Percentiles rank a stretch among this genome's conserved stretches.
Evolutionary conservation across 1,140 invertebrate genomes (phyloP).

Genomic region (Eueides isabella): DNA sequence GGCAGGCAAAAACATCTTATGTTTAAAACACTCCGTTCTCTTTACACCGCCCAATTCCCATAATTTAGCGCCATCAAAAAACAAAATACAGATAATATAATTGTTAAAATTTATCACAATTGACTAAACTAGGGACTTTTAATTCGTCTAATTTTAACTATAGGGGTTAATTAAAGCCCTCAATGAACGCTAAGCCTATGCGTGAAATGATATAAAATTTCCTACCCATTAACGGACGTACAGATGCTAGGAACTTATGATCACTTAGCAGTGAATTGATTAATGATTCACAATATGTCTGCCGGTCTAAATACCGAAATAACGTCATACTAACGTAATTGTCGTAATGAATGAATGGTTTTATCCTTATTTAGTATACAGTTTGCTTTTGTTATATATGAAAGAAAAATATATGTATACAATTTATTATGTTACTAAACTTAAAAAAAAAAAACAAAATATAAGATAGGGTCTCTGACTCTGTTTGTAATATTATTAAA

Average conservation of each 20-base stretch:
- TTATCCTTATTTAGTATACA: slow-evolving; percentile 42
- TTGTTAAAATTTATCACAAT: slow-evolving; percentile 1
- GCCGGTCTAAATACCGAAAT: slow-evolving; percentile 60
- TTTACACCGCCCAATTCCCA: no score
- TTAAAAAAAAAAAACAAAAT: background rate
- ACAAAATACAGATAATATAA: slow-evolving; percentile 2
- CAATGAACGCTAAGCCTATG: slow-evolving; percentile 3
- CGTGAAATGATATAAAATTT: slow-evolving; percentile 12
- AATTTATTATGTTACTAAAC: background rate
- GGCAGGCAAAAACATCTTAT: no score
- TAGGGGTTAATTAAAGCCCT: slow-evolving; percentile 5
- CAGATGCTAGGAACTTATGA: slow-evolving; percentile 46
- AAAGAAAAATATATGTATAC: background rate
- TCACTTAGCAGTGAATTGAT: slow-evolving; percentile 61
- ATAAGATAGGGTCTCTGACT: background rate
- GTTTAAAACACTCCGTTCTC: no score
- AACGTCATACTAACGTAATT: slow-evolving; percentile 51
- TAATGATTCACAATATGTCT: slow-evolving; percentile 63
- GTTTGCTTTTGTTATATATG: background rate
- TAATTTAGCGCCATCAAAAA: background rate
- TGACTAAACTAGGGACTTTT: background rate
- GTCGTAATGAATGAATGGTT: slow-evolving; percentile 45
- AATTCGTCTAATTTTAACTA: slow-evolving; percentile 2
- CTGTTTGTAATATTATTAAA: background rate
- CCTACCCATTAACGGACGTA: slow-evolving; percentile 19